These are phyloP conservation scores for Cebidichthys violaceus DNA, from an alignment of 2,113 vertebrate genomes.

Conservation along the genomic window DNA sequence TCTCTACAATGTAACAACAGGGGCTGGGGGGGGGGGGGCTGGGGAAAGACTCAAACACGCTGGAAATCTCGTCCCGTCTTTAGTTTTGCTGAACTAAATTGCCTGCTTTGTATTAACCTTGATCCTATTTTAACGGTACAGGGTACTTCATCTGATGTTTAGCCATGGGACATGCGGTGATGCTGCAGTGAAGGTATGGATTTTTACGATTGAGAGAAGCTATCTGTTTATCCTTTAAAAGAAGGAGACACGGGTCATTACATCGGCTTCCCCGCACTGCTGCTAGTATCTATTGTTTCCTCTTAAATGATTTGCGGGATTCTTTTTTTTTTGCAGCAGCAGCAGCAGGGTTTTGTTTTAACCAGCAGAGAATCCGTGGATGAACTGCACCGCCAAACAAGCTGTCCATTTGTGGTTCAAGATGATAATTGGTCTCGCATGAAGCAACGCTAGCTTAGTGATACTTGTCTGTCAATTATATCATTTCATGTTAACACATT, in stretches of 20 bases:
- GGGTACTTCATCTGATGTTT: neutral
- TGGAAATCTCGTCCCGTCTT: constrained; percentile 57
- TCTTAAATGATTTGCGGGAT: constrained; percentile 61
- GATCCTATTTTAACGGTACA: constrained; percentile 39
- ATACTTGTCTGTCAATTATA: constrained; percentile 55
- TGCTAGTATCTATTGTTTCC: constrained; percentile 48
- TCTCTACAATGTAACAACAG: constrained; percentile 73
- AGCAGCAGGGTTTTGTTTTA: constrained; percentile 41
- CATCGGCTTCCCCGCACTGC: constrained; percentile 16
- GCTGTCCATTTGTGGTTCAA: constrained; percentile 48
- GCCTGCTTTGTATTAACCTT: constrained; percentile 60
- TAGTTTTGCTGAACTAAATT: constrained; percentile 56
- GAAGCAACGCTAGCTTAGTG: constrained; percentile 37
- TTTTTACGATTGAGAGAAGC: constrained; percentile 32
- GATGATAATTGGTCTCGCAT: constrained; percentile 63
- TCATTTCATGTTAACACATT: constrained; percentile 24
- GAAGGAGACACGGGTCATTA: constrained; percentile 46
- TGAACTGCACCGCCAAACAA: constrained; percentile 38
- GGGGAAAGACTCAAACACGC: constrained; percentile 62
- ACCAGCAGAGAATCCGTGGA: constrained; percentile 25
- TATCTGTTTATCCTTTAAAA: constrained; percentile 43
- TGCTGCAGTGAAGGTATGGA: constrained; percentile 14
- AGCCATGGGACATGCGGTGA: neutral
- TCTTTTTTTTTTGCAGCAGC: constrained; percentile 13
- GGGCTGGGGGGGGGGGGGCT: too few relatives aligned